Evolutionary conservation across 2,888 invertebrate species (phyloP).

Genomic region (Clostera curtula): DNA sequence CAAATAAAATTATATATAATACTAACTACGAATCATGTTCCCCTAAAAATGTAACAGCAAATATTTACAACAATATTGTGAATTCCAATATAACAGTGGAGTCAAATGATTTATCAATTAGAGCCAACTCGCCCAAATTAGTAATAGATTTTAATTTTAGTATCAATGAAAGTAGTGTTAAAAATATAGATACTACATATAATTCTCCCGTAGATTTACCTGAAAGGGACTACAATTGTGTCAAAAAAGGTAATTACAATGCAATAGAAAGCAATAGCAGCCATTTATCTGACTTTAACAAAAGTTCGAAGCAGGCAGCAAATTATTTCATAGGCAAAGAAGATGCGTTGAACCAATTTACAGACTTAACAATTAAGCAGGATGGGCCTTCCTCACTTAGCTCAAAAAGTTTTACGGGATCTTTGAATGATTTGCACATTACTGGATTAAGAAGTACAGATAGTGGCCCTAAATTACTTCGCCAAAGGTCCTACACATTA

Average conservation of each 20-base stretch:
- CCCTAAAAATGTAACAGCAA: constrained; percentile 6
- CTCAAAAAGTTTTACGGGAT: constrained; percentile 61
- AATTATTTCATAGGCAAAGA: constrained; percentile 24
- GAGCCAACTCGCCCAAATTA: constrained; percentile 32
- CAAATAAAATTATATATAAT: too few species aligned
- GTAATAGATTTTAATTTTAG: constrained; percentile 47
- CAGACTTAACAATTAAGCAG: constrained; percentile 26
- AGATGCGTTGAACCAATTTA: too few species aligned
- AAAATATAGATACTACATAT: constrained; percentile 19
- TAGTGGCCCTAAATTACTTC: constrained; percentile 59
- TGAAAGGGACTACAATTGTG: constrained; percentile 47
- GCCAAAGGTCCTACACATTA: constrained; percentile 87
- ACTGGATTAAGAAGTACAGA: constrained; percentile 39
- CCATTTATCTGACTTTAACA: constrained; percentile 23
- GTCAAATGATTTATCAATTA: constrained; percentile 7
- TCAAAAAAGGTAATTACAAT: constrained; percentile 16
- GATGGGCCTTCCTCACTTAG: constrained; percentile 47
- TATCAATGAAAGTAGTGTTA: constrained; percentile 36
- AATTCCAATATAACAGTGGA: constrained; percentile 23
- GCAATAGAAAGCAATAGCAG: constrained; percentile 10
- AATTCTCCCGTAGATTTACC: constrained; percentile 38
- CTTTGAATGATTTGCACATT: constrained; percentile 57
- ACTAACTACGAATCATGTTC: too few species aligned
- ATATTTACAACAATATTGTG: constrained; percentile 20
- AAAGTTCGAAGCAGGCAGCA: constrained; percentile 10